Evolutionary conservation across 2,797 vertebrate species (phyloP).

Genomic region (Clarias laeviceps): DNA sequence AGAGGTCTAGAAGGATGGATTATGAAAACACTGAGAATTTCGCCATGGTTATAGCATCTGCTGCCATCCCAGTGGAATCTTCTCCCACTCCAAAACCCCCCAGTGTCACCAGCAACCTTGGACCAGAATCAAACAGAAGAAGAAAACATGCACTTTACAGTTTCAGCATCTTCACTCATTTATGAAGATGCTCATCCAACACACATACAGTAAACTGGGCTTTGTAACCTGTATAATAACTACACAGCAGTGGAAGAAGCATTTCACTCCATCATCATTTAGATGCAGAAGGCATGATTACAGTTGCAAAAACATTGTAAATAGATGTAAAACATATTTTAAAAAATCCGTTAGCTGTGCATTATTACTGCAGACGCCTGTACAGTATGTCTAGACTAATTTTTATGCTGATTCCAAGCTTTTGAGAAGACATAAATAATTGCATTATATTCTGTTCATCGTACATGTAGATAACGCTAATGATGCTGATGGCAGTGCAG

Average conservation of each 20-base stretch:
- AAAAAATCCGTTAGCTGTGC: neutral
- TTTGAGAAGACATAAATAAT: neutral
- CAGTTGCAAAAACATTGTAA: neutral
- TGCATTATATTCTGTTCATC: neutral
- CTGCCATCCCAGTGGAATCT: neutral
- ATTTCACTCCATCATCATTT: neutral
- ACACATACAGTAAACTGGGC: neutral
- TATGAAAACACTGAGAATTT: neutral
- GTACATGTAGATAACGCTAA: neutral
- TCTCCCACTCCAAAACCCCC: neutral
- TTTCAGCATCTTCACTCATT: neutral
- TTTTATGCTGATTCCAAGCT: neutral
- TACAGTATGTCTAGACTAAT: neutral
- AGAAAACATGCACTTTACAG: neutral
- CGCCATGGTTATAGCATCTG: neutral
- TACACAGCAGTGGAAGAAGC: neutral
- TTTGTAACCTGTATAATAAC: neutral
- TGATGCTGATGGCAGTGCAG: neutral
- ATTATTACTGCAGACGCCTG: neutral
- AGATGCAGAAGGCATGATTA: neutral
- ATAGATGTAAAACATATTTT: neutral
- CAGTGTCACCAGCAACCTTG: neutral
- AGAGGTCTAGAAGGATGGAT: neutral
- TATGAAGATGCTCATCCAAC: neutral
- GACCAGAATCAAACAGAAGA: neutral